Conservation (phyloP, 2,888 invertebrate genomes). For the Synanthedon andrenaeformis region DNA sequence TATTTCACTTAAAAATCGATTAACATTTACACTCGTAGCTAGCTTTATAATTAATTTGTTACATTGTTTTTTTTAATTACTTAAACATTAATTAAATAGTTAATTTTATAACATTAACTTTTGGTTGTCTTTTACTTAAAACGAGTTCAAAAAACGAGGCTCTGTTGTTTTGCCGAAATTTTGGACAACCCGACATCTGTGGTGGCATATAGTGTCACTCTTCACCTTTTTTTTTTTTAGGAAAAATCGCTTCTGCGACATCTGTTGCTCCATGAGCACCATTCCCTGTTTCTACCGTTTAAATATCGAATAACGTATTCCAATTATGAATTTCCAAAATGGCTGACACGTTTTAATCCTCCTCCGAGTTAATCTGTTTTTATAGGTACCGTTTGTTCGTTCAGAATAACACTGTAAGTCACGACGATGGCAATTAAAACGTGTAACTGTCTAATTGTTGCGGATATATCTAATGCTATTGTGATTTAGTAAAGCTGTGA, state of each 20-base stretch:
- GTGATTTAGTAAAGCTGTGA: constrained; percentile 67
- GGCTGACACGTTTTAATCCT: no score
- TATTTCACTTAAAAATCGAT: constrained; percentile 67
- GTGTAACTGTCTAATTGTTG: constrained; percentile 6
- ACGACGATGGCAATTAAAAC: constrained; percentile 18
- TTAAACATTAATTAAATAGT: constrained; percentile 67
- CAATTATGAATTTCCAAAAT: no score
- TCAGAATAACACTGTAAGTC: constrained; percentile 18
- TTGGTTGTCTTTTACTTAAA: constrained; percentile 68
- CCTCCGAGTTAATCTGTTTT: no score
- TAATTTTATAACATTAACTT: constrained; percentile 66
- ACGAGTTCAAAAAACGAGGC: constrained; percentile 57
- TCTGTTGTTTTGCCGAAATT: constrained; percentile 47
- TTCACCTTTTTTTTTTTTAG: background rate
- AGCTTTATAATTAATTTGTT: constrained; percentile 70
- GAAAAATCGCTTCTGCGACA: background rate
- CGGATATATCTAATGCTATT: constrained; percentile 20
- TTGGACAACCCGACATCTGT: constrained; percentile 46
- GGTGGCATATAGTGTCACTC: constrained; percentile 12
- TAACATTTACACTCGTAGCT: constrained; percentile 70
- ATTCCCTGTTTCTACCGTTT: no score
- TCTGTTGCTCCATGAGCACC: background rate
- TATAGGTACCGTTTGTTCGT: background rate
- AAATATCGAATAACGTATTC: no score
- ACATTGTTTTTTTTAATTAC: constrained; percentile 57